Base-by-base conservation (phyloP, 2,888 invertebrate genomes). In the Azorinus chamasolen region DNA sequence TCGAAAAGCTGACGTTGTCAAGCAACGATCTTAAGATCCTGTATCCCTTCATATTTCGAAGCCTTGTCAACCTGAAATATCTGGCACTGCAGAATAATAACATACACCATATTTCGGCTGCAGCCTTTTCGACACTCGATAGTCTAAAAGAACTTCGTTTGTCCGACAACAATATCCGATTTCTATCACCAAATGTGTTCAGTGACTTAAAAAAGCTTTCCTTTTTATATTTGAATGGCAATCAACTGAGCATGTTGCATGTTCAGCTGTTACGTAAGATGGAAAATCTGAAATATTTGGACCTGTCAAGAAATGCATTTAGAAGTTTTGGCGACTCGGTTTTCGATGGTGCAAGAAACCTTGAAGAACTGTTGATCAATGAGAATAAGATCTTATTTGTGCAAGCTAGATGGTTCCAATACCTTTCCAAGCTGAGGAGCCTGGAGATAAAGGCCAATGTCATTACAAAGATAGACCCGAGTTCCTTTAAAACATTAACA, bases 1-100 rank as follows among this genome's bases (percentile, higher is more conserved):
- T 86, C 5, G 63, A 64, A 5, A 79, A 86, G 43, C 48, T 86
- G 22, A 82, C 81, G 20, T 73, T 86, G n/a, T 80, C 81, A n/a
- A 84, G 84, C 14, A 86, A 86, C 58, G 79, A 83, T 50, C 66
- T 86, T 8, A 68, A 79, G 8, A 84, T 84, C 12, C 37, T 86
- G 20, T 84, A 84, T 50, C 85, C 85, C 5, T 84, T 72, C 48
- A 80, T 80, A 3, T 86, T 86, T 45, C 68, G 76, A 18, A 73
- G 76, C 32, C 45, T 86, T 2, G 62, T 73, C 16, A 75, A 51
- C 20, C 70, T 86, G 5, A 55, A 76, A 20, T 58, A 83, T 53
- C 53, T 86, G 14, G 82, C 79, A 5, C 65, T 86, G 2, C 85
- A 83, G 45, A 84, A 84, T 20, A 86, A 86, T 64, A 86, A 86